Evolutionary conservation across 2,888 invertebrate species (phyloP).

Genomic region (Nymphalis urticae): DNA sequence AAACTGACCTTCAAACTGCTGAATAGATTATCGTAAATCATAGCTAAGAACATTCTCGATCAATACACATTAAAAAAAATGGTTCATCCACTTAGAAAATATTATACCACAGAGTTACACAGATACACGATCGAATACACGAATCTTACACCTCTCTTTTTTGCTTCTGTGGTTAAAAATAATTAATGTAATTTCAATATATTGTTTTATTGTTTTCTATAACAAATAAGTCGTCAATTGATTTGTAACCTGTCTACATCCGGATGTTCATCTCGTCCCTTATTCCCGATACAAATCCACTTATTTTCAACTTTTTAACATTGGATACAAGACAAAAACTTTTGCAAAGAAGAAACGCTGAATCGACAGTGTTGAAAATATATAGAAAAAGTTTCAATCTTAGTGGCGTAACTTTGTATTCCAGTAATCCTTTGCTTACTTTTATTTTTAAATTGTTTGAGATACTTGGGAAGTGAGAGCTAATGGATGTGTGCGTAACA

Average conservation of each 20-base stretch:
- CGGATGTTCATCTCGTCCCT: background rate
- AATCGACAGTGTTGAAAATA: conserved; percentile 34
- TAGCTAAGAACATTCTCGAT: too few species aligned
- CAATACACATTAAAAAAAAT: too few species aligned
- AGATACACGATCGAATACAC: too few species aligned
- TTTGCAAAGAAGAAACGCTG: conserved; percentile 18
- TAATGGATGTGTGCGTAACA: background rate
- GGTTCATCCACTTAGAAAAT: too few species aligned
- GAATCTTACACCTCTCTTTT: too few species aligned
- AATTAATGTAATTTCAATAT: too few species aligned
- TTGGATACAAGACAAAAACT: conserved; percentile 23
- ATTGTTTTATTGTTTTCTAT: too few species aligned
- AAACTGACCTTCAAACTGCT: too few species aligned
- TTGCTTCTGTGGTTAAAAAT: too few species aligned
- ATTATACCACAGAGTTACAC: too few species aligned
- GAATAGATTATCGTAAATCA: too few species aligned
- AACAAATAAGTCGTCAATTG: too few species aligned
- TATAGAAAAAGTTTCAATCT: conserved; percentile 36
- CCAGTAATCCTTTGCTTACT: conserved; percentile 35
- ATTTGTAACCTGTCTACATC: background rate
- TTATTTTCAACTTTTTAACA: conserved; percentile 22
- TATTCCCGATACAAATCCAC: conserved; percentile 25
- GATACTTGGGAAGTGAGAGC: background rate
- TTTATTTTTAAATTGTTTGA: background rate
- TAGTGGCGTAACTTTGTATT: conserved; percentile 37